Conservation (phyloP, 1,140 invertebrate species). For the Amyelois transitella region DNA sequence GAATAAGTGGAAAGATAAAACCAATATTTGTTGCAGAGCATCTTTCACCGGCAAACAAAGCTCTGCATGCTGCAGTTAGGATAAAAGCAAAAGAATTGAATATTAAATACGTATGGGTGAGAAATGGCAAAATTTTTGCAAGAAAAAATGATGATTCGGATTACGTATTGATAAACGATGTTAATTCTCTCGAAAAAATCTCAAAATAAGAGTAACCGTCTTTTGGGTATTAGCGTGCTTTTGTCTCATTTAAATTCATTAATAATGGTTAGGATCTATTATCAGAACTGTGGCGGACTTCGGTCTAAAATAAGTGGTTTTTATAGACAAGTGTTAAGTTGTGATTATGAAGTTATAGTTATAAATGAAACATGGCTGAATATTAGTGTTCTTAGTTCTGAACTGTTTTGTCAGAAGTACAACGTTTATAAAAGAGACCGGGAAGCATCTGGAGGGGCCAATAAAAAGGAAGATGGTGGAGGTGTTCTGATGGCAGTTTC, state of each 20-base stretch:
- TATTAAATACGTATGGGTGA: not conserved
- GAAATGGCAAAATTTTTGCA: not conserved
- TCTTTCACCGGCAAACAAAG: not conserved
- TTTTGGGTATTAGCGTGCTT: not conserved
- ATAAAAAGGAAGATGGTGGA: not conserved
- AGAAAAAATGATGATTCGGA: not conserved
- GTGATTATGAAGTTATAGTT: not conserved
- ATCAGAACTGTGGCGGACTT: not conserved
- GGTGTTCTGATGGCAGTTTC: not conserved
- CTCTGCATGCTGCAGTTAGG: not conserved
- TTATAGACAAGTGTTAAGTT: not conserved
- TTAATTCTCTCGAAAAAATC: not conserved
- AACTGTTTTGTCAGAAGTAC: not conserved
- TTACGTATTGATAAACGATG: not conserved
- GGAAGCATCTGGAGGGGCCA: not conserved
- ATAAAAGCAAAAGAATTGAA: not conserved
- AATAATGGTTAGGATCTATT: not conserved
- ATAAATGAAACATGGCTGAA: slow-evolving; percentile 3
- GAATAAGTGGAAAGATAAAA: not conserved
- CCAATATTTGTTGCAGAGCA: not conserved
- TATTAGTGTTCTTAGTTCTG: not conserved
- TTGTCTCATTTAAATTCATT: too few relatives aligned
- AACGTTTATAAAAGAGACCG: not conserved
- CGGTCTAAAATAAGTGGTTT: not conserved
- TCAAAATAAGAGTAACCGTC: not conserved